Evolutionary conservation across 2,113 vertebrate genomes (phyloP).

Genomic region (Nothocercus nigrocapillus): DNA sequence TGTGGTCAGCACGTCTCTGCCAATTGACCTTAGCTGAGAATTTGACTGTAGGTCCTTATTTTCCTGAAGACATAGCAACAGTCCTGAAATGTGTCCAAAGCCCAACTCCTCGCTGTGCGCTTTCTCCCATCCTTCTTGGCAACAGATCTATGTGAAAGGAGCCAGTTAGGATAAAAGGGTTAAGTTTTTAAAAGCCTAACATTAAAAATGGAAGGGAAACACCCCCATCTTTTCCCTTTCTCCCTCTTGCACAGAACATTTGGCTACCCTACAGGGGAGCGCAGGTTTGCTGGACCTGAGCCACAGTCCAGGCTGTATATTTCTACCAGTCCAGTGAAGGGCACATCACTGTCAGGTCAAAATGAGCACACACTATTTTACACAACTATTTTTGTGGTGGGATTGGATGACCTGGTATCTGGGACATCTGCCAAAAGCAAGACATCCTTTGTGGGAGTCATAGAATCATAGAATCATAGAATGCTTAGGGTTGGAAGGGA

Average conservation of each 20-base stretch:
- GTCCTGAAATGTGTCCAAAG: not conserved
- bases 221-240: not conserved
- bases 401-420: slow-evolving; percentile 79
- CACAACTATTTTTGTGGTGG: slow-evolving; percentile 88
- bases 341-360: slow-evolving; percentile 44
- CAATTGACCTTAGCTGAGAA: not conserved
- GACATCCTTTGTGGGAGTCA: slow-evolving; percentile 88
- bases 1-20: not conserved
- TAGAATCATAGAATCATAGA: no score
- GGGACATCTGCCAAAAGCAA: slow-evolving; percentile 94
- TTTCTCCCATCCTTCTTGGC: not conserved
- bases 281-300: not conserved
- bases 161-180: fast-evolving
- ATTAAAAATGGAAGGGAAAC: not conserved
- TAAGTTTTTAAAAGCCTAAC: not conserved
- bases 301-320: slow-evolving; percentile 4
- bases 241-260: not conserved
- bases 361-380: slow-evolving; percentile 73
- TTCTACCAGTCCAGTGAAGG: not conserved
- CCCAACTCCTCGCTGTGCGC: not conserved
- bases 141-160: not conserved
- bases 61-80: not conserved
- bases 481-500: no score
- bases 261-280: not conserved
- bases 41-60: not conserved